Conservation (phyloP, 2,113 vertebrate species). For the Ivindomyrus marchei region DNA sequence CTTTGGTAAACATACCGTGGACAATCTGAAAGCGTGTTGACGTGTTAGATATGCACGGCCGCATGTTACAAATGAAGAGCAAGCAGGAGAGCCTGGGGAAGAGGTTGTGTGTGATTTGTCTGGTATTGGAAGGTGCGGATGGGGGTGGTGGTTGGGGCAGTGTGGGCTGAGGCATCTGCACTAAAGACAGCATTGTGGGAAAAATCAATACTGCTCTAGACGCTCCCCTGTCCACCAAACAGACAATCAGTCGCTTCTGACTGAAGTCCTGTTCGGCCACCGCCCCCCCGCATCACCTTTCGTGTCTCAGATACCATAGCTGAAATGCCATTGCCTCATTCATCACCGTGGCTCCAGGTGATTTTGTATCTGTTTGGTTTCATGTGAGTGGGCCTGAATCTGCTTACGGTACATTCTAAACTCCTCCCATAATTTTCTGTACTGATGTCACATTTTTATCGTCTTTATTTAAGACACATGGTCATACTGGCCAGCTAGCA, state of each 20-base stretch:
- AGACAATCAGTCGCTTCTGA: conserved; percentile 62
- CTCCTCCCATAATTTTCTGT: neutral
- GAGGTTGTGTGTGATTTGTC: neutral
- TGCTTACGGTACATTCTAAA: neutral
- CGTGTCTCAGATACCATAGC: neutral
- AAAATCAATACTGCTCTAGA: conserved; percentile 64
- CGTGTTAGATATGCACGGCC: neutral
- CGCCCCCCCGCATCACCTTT: neutral
- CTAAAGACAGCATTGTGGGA: conserved; percentile 60
- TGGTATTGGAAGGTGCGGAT: neutral
- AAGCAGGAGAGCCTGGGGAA: too few species aligned
- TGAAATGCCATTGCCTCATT: neutral
- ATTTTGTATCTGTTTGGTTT: neutral
- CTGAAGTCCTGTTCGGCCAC: conserved; percentile 40
- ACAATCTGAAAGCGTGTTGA: neutral
- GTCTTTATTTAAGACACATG: neutral
- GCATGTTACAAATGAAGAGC: neutral
- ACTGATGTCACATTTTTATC: neutral
- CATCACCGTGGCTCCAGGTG: neutral
- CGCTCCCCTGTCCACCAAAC: conserved; percentile 46
- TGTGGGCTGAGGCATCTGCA: conserved; percentile 37
- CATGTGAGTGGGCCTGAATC: neutral
- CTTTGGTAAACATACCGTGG: neutral
- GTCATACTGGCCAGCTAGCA: neutral
- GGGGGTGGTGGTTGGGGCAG: conserved; percentile 22